Evolutionary conservation across 2,113 vertebrate genomes (phyloP).

Genomic region (Eretmochelys imbricata): DNA sequence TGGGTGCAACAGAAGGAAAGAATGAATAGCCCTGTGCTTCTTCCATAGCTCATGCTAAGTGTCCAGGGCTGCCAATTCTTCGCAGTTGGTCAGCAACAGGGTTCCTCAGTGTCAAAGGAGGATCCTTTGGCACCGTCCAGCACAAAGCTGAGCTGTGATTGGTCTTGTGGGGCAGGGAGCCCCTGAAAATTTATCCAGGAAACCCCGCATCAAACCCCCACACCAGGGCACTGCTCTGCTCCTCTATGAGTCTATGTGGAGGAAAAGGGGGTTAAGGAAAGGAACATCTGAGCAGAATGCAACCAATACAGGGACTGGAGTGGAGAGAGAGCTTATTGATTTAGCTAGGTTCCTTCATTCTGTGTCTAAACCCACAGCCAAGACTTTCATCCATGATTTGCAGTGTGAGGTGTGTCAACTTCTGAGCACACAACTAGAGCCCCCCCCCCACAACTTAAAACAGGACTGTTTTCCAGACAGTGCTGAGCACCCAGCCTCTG

Average conservation of each 20-base stretch:
- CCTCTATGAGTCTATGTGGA: not conserved
- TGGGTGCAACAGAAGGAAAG: not conserved
- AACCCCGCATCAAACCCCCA: not conserved
- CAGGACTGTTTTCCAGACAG: no score
- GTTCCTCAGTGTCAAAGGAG: not conserved
- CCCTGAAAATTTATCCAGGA: not conserved
- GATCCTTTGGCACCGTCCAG: not conserved
- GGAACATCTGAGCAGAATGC: not conserved
- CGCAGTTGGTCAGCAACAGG: not conserved
- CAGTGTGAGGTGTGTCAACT: not conserved
- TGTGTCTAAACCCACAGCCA: not conserved
- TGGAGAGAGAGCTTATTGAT: not conserved
- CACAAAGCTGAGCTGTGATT: not conserved
- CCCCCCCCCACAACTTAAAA: no score
- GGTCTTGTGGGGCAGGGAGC: not conserved
- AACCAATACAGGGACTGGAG: not conserved
- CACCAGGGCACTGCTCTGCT: not conserved
- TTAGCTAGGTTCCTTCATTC: not conserved
- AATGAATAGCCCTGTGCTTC: not conserved
- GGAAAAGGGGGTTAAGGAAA: not conserved
- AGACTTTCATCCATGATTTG: not conserved
- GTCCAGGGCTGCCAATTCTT: fast-evolving
- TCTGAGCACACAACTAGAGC: not conserved
- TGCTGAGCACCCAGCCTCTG: not conserved
- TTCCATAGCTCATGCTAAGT: not conserved